Conservation (phyloP, 1,140 invertebrate genomes). For the Aleiodes sp. region DNA sequence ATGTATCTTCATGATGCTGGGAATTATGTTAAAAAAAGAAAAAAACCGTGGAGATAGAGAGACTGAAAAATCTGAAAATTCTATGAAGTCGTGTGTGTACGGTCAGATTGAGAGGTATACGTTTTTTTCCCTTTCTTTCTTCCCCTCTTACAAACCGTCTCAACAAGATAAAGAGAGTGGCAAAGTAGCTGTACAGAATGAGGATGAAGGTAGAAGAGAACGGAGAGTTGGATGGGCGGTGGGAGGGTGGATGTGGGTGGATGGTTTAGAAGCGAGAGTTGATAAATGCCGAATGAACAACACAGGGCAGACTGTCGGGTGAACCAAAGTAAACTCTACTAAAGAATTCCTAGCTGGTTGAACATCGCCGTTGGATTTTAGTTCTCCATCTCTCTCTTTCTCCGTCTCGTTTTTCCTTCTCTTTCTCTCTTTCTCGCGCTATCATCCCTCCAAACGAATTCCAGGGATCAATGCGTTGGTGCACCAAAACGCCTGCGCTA, state of each 20-base stretch:
- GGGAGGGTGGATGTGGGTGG: neutral
- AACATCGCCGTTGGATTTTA: constrained; percentile 26
- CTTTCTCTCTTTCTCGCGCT: constrained; percentile 47
- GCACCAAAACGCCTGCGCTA: neutral
- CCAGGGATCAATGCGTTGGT: neutral
- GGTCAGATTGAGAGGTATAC: neutral
- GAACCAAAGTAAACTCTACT: constrained; percentile 19
- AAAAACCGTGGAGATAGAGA: neutral
- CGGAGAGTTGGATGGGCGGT: neutral
- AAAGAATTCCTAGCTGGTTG: constrained; percentile 18
- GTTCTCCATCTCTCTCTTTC: constrained; percentile 20
- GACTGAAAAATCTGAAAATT: constrained; percentile 15
- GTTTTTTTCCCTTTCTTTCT: neutral
- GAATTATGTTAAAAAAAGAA: neutral
- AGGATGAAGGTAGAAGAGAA: neutral
- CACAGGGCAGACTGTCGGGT: neutral
- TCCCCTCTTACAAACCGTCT: neutral
- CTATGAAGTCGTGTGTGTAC: neutral
- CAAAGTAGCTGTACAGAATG: neutral
- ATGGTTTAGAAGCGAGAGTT: constrained; percentile 13
- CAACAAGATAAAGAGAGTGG: constrained; percentile 7
- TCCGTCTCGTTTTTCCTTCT: neutral
- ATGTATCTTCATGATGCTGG: constrained; percentile 9
- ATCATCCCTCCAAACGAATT: constrained; percentile 37
- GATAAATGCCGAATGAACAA: constrained; percentile 20